A percentile compares a stretch with the other conserved stretches of the same genome.
These are phyloP conservation scores for Galerucella calmariensis DNA, from an alignment of 2,888 invertebrate genomes.

Conservation along the genomic window DNA sequence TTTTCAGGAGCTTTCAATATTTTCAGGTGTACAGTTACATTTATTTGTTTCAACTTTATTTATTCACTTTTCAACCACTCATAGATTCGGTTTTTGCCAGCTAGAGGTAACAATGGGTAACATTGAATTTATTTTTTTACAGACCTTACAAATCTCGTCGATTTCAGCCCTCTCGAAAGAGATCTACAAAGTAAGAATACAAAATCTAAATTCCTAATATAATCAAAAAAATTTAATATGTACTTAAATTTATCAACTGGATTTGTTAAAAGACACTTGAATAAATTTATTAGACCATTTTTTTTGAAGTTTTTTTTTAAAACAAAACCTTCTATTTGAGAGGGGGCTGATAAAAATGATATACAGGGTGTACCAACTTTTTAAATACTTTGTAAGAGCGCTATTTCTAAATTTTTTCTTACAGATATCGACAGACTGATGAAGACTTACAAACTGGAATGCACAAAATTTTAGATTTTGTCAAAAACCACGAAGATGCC, in stretches of 20 bases:
- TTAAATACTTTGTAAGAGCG: no score
- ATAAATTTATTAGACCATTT: background rate
- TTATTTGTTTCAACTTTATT: no score
- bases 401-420: constrained; percentile 51
- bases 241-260: background rate
- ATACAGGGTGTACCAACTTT: background rate
- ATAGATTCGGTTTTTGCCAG: no score
- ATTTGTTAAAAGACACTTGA: background rate
- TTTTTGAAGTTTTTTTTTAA: background rate
- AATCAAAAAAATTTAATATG: background rate
- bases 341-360: background rate
- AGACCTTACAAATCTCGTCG: background rate
- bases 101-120: no score
- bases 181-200: background rate
- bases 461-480: constrained; percentile 90
- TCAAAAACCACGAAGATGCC: constrained; percentile 89
- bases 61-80: no score
- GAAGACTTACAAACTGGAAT: constrained; percentile 89
- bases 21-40: no score
- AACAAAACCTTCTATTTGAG: background rate
- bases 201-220: background rate
- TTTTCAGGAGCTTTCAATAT: no score
- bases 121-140: background rate
- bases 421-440: constrained; percentile 81
- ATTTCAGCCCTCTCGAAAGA: background rate